Evolutionary conservation across 2,888 invertebrate genomes (phyloP), one percentile per base, ranked within the genome.

Genomic region (Eubasilissa splendida): DNA sequence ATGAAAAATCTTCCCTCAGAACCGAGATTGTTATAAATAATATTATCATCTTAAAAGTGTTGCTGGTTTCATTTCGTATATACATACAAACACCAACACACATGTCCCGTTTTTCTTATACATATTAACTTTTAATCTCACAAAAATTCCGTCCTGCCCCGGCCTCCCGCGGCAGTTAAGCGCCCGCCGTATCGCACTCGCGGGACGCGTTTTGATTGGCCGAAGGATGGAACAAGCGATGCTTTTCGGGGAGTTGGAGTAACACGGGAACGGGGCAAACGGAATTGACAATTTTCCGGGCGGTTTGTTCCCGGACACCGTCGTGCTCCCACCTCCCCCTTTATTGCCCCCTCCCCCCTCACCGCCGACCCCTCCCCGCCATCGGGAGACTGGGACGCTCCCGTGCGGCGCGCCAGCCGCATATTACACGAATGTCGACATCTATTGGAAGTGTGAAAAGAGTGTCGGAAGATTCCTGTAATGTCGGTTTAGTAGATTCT

Each of bases 221-320:
- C 75, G 80, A 78, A 79, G 80, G 60, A 56, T 76, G 74, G 76
- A 73, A 73, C 75, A 71, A 79, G 79, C 79, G 82, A 80, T 81
- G 81, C 80, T 83, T 82, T 42, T 59, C 78, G 81, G 83, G 80
- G 80, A 75, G 83, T 73, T 80, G 85, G 80, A 85, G 84, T 84
- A 81, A 80, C 84, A 84, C 56, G 76, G 76, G 79, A 88, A 86
- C 87, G 88, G 87, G 87, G 86, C 88, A 87, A 88, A 88, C 88
- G 91, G 91, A 92, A 93, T 92, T 92, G 93, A 89, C 92, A 93
- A 93, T 93, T 93, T 93, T 93, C 92, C 93, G 92, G 91, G 89
- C 91, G 92, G 92, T 92, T 93, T 92, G 91, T 90, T 91, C 89
- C 90, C 90, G 90, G 90, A 90, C 90, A 91, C 90, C 88, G 88